Evolutionary conservation across 2,113 vertebrate genomes (phyloP).

Genomic region (Pedetes capensis): DNA sequence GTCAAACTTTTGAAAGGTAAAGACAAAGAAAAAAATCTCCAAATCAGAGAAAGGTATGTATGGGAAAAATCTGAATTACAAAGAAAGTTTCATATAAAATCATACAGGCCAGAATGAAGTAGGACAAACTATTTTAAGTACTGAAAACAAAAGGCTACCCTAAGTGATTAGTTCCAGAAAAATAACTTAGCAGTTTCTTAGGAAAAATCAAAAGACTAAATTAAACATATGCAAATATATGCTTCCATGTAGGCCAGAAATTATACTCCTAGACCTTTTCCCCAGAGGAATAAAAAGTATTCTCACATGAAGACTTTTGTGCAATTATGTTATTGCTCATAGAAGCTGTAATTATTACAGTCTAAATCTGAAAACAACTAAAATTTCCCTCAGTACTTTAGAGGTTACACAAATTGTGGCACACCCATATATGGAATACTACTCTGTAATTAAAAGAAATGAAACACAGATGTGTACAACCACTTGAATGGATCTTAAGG

Average conservation of each 20-base stretch:
- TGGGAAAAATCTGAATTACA: not conserved
- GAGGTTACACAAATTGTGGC: not conserved
- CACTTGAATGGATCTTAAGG: not conserved
- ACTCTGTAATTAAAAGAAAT: not conserved
- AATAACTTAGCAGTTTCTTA: not conserved
- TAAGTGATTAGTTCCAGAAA: not conserved
- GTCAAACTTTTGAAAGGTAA: not conserved
- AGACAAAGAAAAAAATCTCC: not conserved
- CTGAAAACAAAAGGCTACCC: not conserved
- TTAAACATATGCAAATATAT: not conserved
- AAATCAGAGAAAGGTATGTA: not conserved
- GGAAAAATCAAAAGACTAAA: not conserved
- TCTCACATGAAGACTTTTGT: not conserved
- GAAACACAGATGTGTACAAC: not conserved
- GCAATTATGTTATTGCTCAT: not conserved
- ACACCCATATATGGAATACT: not conserved
- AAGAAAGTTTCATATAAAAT: not conserved
- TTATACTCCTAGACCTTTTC: not conserved
- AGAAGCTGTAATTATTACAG: not conserved
- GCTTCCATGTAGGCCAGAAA: no score
- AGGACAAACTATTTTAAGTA: not conserved
- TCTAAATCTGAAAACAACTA: not conserved
- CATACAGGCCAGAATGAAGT: rapidly evolving
- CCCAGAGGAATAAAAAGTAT: not conserved
- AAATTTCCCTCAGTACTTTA: not conserved